A percentile compares a stretch with the other conserved stretches of the same genome.
phyloP scores from a whole-genome alignment of 2,888 invertebrate genomes.

The Bembecia ichneumoniformis region DNA sequence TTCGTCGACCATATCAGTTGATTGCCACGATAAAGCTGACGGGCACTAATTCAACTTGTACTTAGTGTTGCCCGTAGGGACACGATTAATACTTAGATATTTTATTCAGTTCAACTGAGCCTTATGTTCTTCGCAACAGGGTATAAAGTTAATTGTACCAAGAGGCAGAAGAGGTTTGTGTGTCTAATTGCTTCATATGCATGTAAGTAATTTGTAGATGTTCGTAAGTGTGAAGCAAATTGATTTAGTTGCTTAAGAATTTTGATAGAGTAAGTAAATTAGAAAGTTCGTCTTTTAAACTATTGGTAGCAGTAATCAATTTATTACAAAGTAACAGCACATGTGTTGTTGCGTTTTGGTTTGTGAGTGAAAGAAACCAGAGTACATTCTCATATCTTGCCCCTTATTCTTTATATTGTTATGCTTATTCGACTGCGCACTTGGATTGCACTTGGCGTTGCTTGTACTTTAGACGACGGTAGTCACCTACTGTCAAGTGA shows the following conservation, averaged over 20 bases:
- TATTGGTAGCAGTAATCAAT: no score
- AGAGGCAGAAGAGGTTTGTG: not conserved
- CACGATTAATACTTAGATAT: not conserved
- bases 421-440: no score
- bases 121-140: not conserved
- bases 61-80: not conserved
- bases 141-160: not conserved
- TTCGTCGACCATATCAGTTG: slow-evolving; percentile 17
- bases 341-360: no score
- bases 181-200: not conserved
- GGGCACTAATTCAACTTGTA: slow-evolving; percentile 15
- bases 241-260: not conserved
- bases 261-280: no score
- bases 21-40: slow-evolving; percentile 29
- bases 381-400: no score
- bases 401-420: no score
- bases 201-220: not conserved
- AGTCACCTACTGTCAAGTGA: no score
- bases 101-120: not conserved
- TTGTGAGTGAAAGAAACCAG: no score
- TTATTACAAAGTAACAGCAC: no score
- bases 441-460: no score
- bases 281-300: no score
- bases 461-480: no score
- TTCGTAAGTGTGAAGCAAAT: not conserved